Conservation (phyloP, 2,797 vertebrate genomes). For the Macroramphosus scolopax region DNA sequence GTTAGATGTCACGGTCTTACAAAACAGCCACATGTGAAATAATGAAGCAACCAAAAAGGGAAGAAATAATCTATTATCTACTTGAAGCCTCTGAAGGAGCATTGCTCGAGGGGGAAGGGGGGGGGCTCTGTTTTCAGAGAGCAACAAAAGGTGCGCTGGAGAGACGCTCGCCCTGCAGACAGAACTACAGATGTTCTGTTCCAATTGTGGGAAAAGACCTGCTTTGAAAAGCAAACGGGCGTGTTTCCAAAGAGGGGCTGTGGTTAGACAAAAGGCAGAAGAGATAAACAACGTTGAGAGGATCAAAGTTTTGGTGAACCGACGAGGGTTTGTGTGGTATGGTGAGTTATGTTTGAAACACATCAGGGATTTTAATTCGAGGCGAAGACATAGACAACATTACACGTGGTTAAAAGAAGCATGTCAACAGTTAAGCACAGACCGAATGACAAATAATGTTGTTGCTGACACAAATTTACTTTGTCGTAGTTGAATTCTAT, state of each 20-base stretch:
- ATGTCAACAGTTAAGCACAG: too few relatives aligned
- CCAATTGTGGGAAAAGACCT: slow-evolving; percentile 29
- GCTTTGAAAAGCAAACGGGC: slow-evolving; percentile 44
- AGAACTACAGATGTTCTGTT: slow-evolving; percentile 46
- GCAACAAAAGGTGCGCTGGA: slow-evolving; percentile 75
- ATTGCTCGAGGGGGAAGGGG: slow-evolving; percentile 15
- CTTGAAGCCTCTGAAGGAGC: slow-evolving; percentile 60
- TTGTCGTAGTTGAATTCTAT: slow-evolving; percentile 35
- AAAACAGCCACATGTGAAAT: slow-evolving; percentile 73
- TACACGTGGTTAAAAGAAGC: too few relatives aligned
- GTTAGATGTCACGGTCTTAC: slow-evolving; percentile 68
- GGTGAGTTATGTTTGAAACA: background rate
- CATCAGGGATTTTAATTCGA: slow-evolving; percentile 2
- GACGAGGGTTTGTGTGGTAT: too few relatives aligned
- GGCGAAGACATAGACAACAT: too few relatives aligned
- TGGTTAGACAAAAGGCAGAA: slow-evolving; percentile 18
- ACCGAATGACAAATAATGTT: slow-evolving; percentile 24
- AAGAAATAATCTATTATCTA: slow-evolving; percentile 69
- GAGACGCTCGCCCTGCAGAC: slow-evolving; percentile 53
- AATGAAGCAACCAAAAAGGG: slow-evolving; percentile 61
- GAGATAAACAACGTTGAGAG: slow-evolving; percentile 23
- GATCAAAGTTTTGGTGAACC: too few relatives aligned
- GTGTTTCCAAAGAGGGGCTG: slow-evolving; percentile 42
- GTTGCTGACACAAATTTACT: slow-evolving; percentile 28
- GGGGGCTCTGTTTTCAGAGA: slow-evolving; percentile 54